Conservation (phyloP, 2,888 invertebrate species). For the Hyposoter didymator region DNA sequence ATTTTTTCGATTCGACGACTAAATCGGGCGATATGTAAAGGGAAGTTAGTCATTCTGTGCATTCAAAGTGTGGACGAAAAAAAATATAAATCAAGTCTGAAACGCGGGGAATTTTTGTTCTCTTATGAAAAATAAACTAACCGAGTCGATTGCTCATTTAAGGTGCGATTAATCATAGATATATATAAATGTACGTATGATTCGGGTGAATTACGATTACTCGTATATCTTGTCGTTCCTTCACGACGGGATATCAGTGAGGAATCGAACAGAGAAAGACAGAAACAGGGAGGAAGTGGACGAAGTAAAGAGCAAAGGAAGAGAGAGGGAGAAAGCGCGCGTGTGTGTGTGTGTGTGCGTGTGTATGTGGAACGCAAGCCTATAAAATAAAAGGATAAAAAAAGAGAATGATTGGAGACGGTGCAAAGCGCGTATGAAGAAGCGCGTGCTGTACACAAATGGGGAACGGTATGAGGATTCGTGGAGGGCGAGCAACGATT, state of each 20-base stretch:
- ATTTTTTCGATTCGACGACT: background rate
- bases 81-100: background rate
- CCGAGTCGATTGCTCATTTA: conserved; percentile 59
- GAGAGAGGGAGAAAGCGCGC: conserved; percentile 20
- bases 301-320: background rate
- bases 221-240: conserved; percentile 66
- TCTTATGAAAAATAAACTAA: conserved; percentile 21
- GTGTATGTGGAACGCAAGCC: conserved; percentile 23
- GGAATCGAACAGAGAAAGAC: conserved; percentile 42
- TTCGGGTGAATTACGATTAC: conserved; percentile 71
- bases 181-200: conserved; percentile 60
- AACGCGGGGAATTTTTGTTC: background rate
- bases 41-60: background rate
- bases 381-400: conserved; percentile 14
- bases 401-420: conserved; percentile 25
- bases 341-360: conserved; percentile 40
- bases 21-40: background rate
- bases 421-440: conserved; percentile 16
- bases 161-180: conserved; percentile 64
- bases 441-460: conserved; percentile 37
- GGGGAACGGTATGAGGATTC: conserved; percentile 32
- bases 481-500: conserved; percentile 45
- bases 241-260: conserved; percentile 58
- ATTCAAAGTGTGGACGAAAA: background rate
- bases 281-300: background rate